Evolutionary conservation across 2,888 invertebrate species (phyloP).

Genomic region (Tryphoninae sp.): DNA sequence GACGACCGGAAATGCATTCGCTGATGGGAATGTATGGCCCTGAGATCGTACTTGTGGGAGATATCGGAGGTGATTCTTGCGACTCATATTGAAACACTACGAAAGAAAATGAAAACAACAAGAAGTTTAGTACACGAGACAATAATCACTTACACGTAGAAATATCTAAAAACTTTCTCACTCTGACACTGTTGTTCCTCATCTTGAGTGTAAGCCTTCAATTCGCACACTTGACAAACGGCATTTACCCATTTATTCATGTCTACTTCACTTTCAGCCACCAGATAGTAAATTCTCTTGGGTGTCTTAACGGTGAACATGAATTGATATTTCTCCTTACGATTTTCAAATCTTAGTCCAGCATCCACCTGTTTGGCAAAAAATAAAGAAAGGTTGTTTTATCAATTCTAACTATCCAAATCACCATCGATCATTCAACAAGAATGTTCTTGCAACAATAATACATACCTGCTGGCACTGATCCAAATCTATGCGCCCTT

Average conservation of each 20-base stretch:
- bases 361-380: conserved; percentile 87
- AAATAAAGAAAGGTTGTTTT: background rate
- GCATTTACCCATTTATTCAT: conserved; percentile 98
- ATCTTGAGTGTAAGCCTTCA: conserved; percentile 88
- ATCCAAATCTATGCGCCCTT: conserved; percentile 96
- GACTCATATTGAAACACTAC: conserved; percentile 78
- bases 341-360: conserved; percentile 91
- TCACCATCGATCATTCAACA: no score
- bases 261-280: conserved; percentile 94
- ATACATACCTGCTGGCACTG: conserved; percentile 94
- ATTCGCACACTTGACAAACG: conserved; percentile 95
- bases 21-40: conserved; percentile 96
- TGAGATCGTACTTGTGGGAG: conserved; percentile 85
- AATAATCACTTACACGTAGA: background rate
- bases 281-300: conserved; percentile 94
- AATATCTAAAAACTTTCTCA: conserved; percentile 54
- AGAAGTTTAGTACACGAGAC: conserved; percentile 27
- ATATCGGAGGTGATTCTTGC: conserved; percentile 85
- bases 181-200: conserved; percentile 81
- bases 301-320: conserved; percentile 96
- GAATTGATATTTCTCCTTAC: conserved; percentile 90
- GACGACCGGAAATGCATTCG: conserved; percentile 93
- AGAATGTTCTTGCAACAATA: conserved; percentile 10
- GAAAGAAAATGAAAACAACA: conserved; percentile 39
- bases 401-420: background rate